Evolutionary conservation across 2,888 invertebrate genomes (phyloP), one percentile per base, ranked within the genome.

Genomic region (Drosophila borborema): DNA sequence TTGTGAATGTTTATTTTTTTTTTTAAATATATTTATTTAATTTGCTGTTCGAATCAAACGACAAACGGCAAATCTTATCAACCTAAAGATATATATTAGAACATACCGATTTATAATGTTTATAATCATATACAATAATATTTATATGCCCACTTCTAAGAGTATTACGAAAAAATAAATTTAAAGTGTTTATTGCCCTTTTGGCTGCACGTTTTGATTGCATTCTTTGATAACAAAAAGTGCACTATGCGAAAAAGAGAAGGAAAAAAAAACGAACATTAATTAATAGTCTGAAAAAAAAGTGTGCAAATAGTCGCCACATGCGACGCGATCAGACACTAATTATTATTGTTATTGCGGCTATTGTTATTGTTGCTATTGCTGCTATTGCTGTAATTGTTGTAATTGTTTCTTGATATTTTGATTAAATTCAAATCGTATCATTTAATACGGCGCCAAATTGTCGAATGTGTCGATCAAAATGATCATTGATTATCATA

Each of bases 381-480:
- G 46, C 36, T 55, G 23, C 1, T 10, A 23, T 18, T 56, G 43
- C 31, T 56, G 23, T 14, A 28, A 36, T 51, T 58, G 53, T 49
- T 58, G 58, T n/a, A 56, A 56, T 38, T 59, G 46, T 36, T 58
- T 38, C 12, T 38, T 59, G 14, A 34, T 60, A 48, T 58, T 59
- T 75, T 56, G 54, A 60, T 80, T 77, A 66, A 56, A 60, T 43
- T 62, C 7, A 59, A 34, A 45, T 62, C 7, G 51, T 23, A 46
- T 61, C 34, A 71, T 82, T 87, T 70, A 82, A 69, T 71, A 65
- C 64, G 82, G 87, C 83, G 89, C 84, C 89, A 49, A 68, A 61
- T 73, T 66, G 85, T 41, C 87, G 72, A 89, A 86, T 68, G 75
- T 68, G 82, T 84, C 89, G 72, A 77, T 69, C 80, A 72, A 72